phyloP scores from a whole-genome alignment of 1,140 invertebrate genomes.

The Phocides pigmalion region DNA sequence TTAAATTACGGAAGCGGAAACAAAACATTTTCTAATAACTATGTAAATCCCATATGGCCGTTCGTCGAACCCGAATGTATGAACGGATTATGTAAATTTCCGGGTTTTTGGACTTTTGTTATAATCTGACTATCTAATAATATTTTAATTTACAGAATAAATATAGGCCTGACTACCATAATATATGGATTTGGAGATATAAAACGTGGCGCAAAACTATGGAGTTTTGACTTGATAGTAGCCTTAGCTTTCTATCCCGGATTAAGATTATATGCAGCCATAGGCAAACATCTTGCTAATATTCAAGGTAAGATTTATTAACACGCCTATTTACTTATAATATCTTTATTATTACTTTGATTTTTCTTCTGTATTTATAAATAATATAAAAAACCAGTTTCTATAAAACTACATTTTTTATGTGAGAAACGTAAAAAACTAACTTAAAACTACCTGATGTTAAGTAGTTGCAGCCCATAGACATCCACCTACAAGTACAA shows the following conservation, averaged over 20 bases:
- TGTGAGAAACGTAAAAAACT: too few relatives aligned
- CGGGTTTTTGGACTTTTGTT: conserved; percentile 3
- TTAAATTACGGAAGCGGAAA: too few relatives aligned
- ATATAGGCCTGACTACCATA: conserved; percentile 78
- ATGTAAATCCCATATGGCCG: conserved; percentile 9
- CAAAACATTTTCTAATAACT: conserved; percentile 2
- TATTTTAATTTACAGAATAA: conserved; percentile 67
- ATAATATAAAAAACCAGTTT: too few relatives aligned
- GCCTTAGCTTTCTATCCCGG: conserved; percentile 78
- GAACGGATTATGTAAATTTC: conserved; percentile 20
- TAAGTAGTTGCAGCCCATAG: too few relatives aligned
- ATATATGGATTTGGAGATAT: conserved; percentile 79
- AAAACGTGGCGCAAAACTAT: conserved; percentile 73
- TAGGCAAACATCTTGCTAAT: conserved; percentile 47
- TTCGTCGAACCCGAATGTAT: conserved; percentile 11
- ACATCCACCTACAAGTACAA: too few relatives aligned
- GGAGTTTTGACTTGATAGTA: conserved; percentile 76
- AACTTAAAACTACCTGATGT: too few relatives aligned
- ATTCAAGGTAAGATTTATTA: conserved; percentile 45
- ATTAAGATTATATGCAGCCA: conserved; percentile 71
- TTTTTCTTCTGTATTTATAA: too few relatives aligned
- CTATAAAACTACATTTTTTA: too few relatives aligned
- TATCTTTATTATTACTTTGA: too few relatives aligned
- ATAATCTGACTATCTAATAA: conserved; percentile 6
- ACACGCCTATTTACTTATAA: too few relatives aligned